A percentile compares a stretch with the other conserved stretches of the same genome.
Evolutionary conservation across 2,113 vertebrate species (phyloP).

Genomic region (Serilophus lunatus): DNA sequence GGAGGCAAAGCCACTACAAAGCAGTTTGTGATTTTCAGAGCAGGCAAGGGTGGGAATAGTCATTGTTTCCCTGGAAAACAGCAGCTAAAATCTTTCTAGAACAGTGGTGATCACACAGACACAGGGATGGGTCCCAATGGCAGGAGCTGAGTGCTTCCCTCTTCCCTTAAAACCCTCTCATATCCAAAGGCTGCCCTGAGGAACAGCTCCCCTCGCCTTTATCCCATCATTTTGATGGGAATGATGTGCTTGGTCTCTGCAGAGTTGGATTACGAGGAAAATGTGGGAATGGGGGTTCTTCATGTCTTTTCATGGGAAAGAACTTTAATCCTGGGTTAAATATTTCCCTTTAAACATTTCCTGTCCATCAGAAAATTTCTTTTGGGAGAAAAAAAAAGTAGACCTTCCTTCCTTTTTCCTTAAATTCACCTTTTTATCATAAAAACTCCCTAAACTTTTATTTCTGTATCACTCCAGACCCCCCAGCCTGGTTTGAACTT

Average conservation of each 20-base stretch:
- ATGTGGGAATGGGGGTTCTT: no score
- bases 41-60: not conserved
- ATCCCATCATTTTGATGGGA: not conserved
- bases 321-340: not conserved
- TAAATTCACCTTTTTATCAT: not conserved
- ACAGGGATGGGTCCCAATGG: not conserved
- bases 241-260: rapidly evolving
- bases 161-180: not conserved
- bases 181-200: not conserved
- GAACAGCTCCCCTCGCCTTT: not conserved
- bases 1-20: not conserved
- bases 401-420: no score
- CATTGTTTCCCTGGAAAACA: not conserved
- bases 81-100: not conserved
- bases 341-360: not conserved
- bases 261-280: not conserved
- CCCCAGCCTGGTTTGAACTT: no score
- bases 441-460: not conserved
- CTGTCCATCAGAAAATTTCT: not conserved
- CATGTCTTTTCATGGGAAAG: not conserved
- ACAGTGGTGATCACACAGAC: not conserved
- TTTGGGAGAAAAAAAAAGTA: not conserved
- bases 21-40: not conserved
- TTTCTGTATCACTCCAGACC: not conserved
- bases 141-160: not conserved